A percentile compares a stretch with the other conserved stretches of the same genome.
Evolutionary conservation across 2,797 vertebrate genomes (phyloP).

Genomic region (Sebastes matsubarae): DNA sequence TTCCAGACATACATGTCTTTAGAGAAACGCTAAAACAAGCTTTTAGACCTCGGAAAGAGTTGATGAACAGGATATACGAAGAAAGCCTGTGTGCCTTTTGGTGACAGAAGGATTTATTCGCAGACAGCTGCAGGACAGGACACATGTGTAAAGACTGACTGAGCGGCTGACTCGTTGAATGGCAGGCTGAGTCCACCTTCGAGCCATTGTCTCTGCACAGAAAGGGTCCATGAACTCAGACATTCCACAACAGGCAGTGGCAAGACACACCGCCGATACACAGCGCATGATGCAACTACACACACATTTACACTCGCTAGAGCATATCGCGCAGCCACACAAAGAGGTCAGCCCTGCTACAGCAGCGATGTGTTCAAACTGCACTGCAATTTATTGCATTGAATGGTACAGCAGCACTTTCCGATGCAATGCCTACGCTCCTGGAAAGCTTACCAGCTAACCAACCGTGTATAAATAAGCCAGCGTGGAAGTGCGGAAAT

Average conservation of each 20-base stretch:
- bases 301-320: not conserved
- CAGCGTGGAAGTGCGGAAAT: slow-evolving; percentile 53
- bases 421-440: slow-evolving; percentile 3
- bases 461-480: slow-evolving; percentile 32
- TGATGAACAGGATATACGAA: slow-evolving; percentile 38
- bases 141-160: slow-evolving; percentile 50
- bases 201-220: slow-evolving; percentile 52
- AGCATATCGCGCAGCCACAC: not conserved
- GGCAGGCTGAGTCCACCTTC: slow-evolving; percentile 46
- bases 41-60: slow-evolving; percentile 20
- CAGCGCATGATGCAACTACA: not conserved
- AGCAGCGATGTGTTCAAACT: not conserved
- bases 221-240: slow-evolving; percentile 48
- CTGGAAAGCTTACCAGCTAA: slow-evolving; percentile 32
- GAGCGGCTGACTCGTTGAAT: slow-evolving; percentile 23
- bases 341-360: not conserved
- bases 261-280: slow-evolving; percentile 36
- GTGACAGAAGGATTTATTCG: slow-evolving; percentile 81
- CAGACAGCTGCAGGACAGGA: slow-evolving; percentile 77
- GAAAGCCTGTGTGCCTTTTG: slow-evolving; percentile 54
- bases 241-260: slow-evolving; percentile 71
- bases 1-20: not conserved
- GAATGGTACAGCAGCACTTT: slow-evolving; percentile 15
- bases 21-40: slow-evolving; percentile 1
- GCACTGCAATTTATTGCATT: slow-evolving; percentile 14